Base-by-base conservation (phyloP, 2,888 invertebrate species). In the Andricus quercusramuli region DNA sequence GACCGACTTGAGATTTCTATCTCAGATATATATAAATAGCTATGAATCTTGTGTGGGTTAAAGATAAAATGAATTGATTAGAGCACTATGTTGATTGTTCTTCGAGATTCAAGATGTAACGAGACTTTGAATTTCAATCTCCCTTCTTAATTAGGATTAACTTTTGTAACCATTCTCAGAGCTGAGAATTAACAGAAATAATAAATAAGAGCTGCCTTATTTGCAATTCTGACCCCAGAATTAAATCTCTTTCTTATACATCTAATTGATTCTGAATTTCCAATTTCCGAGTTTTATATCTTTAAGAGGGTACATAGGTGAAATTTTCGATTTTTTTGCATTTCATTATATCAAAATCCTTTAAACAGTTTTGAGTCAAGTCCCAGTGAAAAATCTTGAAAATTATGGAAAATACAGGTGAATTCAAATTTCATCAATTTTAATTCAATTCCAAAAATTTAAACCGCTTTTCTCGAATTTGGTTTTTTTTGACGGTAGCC, bases 11-110 rank as follows among this genome's bases (percentile, higher is more conserved):
- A 51, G 47, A 70, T 70, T 70, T 44, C 44, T 70, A 51, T 51
- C 47, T 51, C 8, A 32, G 3, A 47, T 29, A 41, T 41, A 66
- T 20, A 65, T 41, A 29, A 29, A 37, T 13, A 41, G 41, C 41
- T 15, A 66, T 59, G 15, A 37, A 67, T n/a, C 67, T 67, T 44
- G 41, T 41, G 67, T 66, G 66, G 66, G 37, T 66, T 66, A 2
- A n/a, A 66, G 66, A 37, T 66, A 37, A 66, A 66, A 20, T 6
- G 20, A 66, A 66, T 37, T 66, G 66, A 66, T 66, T 66, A 37
- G 37, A 41, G n/a, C 13, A 64, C 41, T 44, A 41, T 67, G 41
- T 44, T 67, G 20, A 67, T 67, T 41, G 67, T 41, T 22, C 3
- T 22, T 67, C 41, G 41, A 41, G 11, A 37, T 13, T 64, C 13